Evolutionary conservation across 2,888 invertebrate genomes (phyloP), one percentile per base, ranked within the genome.

Genomic region (Venusia cambrica): DNA sequence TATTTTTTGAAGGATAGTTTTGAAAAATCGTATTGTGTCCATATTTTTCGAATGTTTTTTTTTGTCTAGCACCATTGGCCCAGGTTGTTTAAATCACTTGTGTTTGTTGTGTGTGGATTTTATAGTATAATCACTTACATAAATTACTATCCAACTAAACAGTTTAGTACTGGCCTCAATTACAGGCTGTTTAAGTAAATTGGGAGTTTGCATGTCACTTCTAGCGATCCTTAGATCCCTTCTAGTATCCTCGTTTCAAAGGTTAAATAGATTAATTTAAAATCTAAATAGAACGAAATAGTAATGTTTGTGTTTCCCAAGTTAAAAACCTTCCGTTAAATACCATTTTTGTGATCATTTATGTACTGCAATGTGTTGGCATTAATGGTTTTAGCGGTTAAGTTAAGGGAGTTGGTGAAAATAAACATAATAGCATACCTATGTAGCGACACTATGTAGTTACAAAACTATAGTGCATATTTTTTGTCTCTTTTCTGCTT

Each of bases 401-500:
- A 10, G 10, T 5, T 5, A 13, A 9, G 9, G 19, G 4, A 12
- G 11, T 31, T 30, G 19, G 20, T 37, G 32, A 39, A 45, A 49
- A 44, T 42, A 36, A 7, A 20, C 16, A 47, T 43, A 19, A 48
- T 45, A 43, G 38, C 44, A 19, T 39, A 49, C n/a, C n/a, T n/a
- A n/a, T 29, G 43, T 48, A 46, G 52, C 46, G 40, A 57, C 49
- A 48, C 45, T 39, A n/a, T 33, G 45, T 49, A 50, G 61, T 51
- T 45, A 64, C 51, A 51, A 68, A 73, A 83, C 68, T 81, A 83
- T 83, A 84, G 84, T 46, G 74, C 75, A 73, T 74, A 72, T 68
- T 71, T 64, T 70, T 79, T 81, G 78, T 84, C 75, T 81, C 73
- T 81, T 84, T 84, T 74, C 73, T 75, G 85, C 85, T 79, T 81